Evolutionary conservation across 1,140 invertebrate species (phyloP).

Genomic region (Lutraria rhynchaena): DNA sequence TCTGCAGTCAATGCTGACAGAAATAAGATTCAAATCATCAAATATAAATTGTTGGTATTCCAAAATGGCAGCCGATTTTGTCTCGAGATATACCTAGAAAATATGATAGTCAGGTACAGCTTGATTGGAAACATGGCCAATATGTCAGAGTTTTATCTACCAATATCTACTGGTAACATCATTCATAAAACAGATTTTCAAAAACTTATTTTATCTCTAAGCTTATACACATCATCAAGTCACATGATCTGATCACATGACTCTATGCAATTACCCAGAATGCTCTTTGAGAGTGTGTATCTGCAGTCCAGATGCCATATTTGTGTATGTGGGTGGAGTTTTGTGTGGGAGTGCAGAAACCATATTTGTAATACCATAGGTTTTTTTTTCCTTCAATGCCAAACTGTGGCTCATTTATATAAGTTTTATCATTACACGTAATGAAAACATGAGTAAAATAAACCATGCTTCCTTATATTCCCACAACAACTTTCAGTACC

Average conservation of each 20-base stretch:
- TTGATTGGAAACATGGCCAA: conserved; percentile 28
- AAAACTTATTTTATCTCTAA: conserved; percentile 22
- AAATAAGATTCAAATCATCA: conserved; percentile 10
- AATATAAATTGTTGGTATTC: conserved; percentile 6
- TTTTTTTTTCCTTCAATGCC: neutral
- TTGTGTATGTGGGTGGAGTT: conserved; percentile 45
- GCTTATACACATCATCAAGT: conserved; percentile 35
- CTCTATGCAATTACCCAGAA: conserved; percentile 24
- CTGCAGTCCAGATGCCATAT: conserved; percentile 30
- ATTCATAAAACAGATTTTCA: conserved; percentile 40
- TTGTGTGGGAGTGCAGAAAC: conserved; percentile 24
- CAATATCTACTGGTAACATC: conserved; percentile 24
- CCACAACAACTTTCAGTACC: too few relatives aligned
- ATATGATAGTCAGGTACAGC: neutral
- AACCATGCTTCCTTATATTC: too few relatives aligned
- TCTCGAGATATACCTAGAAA: too few relatives aligned
- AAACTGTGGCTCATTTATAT: too few relatives aligned
- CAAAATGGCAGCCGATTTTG: conserved; percentile 8
- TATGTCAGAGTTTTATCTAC: conserved; percentile 27
- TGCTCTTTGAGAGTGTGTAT: conserved; percentile 5
- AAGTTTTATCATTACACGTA: too few relatives aligned
- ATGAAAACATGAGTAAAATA: too few relatives aligned
- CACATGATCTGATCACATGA: conserved; percentile 38
- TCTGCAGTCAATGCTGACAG: too few relatives aligned
- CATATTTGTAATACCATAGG: conserved; percentile 27